Evolutionary conservation across 1,140 invertebrate genomes (phyloP).

Genomic region (Druon quercuslanigerum): DNA sequence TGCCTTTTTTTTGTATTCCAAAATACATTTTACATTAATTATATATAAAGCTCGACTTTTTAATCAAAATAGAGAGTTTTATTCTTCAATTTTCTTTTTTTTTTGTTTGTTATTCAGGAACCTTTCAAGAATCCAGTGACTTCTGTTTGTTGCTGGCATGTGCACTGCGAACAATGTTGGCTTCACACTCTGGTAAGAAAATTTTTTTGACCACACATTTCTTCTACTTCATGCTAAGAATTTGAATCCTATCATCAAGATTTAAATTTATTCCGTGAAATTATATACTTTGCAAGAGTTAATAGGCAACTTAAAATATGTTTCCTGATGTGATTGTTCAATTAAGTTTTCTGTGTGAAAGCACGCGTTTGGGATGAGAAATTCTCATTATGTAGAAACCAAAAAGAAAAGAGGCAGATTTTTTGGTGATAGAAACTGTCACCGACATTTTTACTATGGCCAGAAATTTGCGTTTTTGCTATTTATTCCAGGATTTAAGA

Average conservation of each 20-base stretch:
- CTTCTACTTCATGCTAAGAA: neutral
- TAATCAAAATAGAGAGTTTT: neutral
- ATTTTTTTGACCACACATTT: neutral
- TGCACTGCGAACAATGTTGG: constrained; percentile 97
- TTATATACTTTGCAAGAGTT: neutral
- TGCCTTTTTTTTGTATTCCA: constrained; percentile 4
- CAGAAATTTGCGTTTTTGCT: neutral
- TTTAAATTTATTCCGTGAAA: neutral
- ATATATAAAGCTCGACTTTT: too few relatives aligned
- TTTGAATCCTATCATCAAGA: neutral
- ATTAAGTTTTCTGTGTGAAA: too few relatives aligned
- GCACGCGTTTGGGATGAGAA: too few relatives aligned
- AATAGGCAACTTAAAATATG: too few relatives aligned
- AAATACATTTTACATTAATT: too few relatives aligned
- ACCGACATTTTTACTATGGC: neutral
- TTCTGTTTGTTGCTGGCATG: constrained; percentile 97
- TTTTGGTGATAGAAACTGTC: too few relatives aligned
- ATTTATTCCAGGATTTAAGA: neutral
- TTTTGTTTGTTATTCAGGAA: constrained; percentile 74
- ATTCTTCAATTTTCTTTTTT: constrained; percentile 14
- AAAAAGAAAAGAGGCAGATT: too few relatives aligned
- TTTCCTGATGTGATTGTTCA: too few relatives aligned
- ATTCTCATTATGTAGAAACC: too few relatives aligned
- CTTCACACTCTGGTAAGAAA: constrained; percentile 85
- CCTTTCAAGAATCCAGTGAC: constrained; percentile 91